A percentile compares a stretch with the other conserved stretches of the same genome.
Conservation (phyloP, 30 jellyfish, hydroid and myxozoan genomes). For the Morbakka virulenta region DNA sequence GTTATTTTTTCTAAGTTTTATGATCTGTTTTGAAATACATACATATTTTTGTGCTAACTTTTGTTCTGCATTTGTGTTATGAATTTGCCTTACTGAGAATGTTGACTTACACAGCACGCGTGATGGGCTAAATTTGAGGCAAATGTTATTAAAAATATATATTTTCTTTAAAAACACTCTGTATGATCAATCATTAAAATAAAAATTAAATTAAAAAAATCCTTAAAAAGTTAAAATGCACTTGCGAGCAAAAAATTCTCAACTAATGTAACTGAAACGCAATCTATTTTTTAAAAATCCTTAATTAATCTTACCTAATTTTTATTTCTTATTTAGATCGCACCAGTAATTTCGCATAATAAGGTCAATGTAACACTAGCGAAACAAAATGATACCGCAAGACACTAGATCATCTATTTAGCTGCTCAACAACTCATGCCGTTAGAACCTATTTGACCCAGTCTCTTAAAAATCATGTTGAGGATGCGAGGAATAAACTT, state of each 20-base stretch:
- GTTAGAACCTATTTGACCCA: too few species aligned
- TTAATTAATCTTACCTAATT: neutral
- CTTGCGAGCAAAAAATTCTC: neutral
- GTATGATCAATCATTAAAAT: neutral
- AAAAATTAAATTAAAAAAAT: too few species aligned
- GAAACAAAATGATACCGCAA: too few species aligned
- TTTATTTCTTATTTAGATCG: neutral
- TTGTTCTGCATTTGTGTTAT: neutral
- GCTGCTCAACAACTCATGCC: too few species aligned
- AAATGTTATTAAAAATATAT: neutral
- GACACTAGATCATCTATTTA: too few species aligned
- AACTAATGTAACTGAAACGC: neutral
- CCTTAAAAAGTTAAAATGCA: neutral
- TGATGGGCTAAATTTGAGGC: neutral
- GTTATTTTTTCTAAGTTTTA: neutral
- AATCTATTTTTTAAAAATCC: neutral
- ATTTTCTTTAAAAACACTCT: neutral
- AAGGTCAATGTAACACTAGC: too few species aligned
- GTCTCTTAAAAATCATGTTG: too few species aligned
- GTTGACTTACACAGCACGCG: neutral
- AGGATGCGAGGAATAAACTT: too few species aligned
- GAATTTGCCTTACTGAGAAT: neutral
- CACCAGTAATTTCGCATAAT: neutral
- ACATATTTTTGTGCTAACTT: neutral
- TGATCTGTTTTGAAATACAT: neutral